Evolutionary conservation across 2,797 vertebrate species (phyloP).

Genomic region (Phoeniculus purpureus): DNA sequence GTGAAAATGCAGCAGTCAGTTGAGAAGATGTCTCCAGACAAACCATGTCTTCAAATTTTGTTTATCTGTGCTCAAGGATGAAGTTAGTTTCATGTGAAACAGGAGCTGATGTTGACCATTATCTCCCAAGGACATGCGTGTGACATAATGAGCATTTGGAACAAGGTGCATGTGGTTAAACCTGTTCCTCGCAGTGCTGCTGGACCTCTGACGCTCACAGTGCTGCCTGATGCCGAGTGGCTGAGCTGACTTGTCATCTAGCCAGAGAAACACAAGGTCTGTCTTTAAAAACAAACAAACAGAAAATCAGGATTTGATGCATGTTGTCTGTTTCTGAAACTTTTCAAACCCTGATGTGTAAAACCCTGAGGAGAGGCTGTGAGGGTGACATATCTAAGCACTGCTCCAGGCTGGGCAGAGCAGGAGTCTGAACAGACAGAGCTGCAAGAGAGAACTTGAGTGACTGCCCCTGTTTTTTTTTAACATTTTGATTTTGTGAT

Average conservation of each 20-base stretch:
- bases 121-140: background rate
- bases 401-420: background rate
- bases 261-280: background rate
- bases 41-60: background rate
- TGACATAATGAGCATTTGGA: background rate
- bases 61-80: background rate
- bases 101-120: background rate
- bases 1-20: background rate
- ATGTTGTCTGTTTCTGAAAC: background rate
- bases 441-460: background rate
- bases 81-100: background rate
- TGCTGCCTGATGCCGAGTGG: background rate
- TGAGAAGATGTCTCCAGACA: background rate
- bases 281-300: background rate
- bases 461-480: background rate
- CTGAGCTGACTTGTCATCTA: background rate
- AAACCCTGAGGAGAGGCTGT: background rate
- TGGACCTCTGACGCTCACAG: fast-evolving
- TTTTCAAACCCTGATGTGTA: background rate
- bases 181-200: fast-evolving
- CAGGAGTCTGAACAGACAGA: background rate
- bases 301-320: background rate
- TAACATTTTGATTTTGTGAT: background rate
- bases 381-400: fast-evolving
- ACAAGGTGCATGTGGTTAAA: background rate